Conservation (phyloP, 92 coral and sea anemone species). For the Palythoa heliodiscus region DNA sequence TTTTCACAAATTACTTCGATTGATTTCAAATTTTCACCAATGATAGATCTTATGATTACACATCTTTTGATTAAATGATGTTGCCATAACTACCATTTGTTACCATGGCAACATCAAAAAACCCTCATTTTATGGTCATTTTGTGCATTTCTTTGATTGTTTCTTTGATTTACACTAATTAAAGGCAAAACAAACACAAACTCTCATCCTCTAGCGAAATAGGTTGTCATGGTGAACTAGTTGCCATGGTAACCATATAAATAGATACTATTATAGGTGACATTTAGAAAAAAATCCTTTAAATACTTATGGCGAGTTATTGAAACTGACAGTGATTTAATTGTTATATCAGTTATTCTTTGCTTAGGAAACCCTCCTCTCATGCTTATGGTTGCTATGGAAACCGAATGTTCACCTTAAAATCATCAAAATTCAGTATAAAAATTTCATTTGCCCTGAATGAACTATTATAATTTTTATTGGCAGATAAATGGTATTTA, state of each 20-base stretch:
- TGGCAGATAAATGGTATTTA: slow-evolving; percentile 29
- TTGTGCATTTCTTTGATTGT: background rate
- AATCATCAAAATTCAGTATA: slow-evolving; percentile 18
- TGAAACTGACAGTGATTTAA: slow-evolving; percentile 15
- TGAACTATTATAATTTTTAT: background rate
- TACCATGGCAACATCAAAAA: slow-evolving; percentile 17
- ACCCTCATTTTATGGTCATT: background rate
- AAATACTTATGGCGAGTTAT: slow-evolving; percentile 8
- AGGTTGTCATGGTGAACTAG: slow-evolving; percentile 20
- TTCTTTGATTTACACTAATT: background rate
- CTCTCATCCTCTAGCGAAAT: slow-evolving; percentile 7
- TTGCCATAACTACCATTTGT: slow-evolving; percentile 28
- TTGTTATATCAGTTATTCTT: slow-evolving; percentile 2
- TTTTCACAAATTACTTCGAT: slow-evolving; percentile 22
- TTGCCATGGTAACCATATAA: slow-evolving; percentile 31
- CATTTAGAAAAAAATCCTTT: slow-evolving; percentile 7
- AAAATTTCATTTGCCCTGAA: background rate
- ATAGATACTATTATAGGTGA: slow-evolving; percentile 14
- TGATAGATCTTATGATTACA: slow-evolving; percentile 1
- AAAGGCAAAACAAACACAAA: slow-evolving; percentile 22
- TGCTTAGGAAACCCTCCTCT: slow-evolving; percentile 21
- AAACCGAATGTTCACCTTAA: slow-evolving; percentile 22
- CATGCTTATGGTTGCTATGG: slow-evolving; percentile 32
- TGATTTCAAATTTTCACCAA: slow-evolving; percentile 24
- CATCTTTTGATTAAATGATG: slow-evolving; percentile 15